phyloP scores from a whole-genome alignment of 2,888 invertebrate genomes.

The Leptogaster cylindrica region DNA sequence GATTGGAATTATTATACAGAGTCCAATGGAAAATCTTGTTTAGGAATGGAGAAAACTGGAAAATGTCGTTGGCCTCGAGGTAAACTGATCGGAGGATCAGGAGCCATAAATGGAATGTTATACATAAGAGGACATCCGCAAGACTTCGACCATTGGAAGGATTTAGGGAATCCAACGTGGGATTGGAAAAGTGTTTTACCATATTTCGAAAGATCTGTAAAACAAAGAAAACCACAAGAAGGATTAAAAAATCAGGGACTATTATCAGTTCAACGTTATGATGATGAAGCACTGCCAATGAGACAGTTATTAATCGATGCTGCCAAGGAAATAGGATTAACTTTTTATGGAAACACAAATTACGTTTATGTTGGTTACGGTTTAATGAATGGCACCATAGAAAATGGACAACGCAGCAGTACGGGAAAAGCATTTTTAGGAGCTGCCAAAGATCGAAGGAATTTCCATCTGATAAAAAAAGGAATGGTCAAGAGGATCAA shows the following conservation, averaged over 20 bases:
- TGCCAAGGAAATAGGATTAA: constrained; percentile 68
- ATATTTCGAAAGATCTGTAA: too few species aligned
- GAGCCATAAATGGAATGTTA: constrained; percentile 82
- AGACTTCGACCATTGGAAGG: constrained; percentile 81
- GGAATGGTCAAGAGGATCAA: constrained; percentile 42
- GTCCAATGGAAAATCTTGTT: constrained; percentile 50
- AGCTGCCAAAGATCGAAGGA: constrained; percentile 35
- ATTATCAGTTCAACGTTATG: constrained; percentile 67
- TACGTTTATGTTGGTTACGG: constrained; percentile 72
- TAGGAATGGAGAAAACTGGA: constrained; percentile 51
- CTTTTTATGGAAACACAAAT: constrained; percentile 61
- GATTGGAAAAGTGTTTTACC: too few species aligned
- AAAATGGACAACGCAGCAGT: constrained; percentile 76
- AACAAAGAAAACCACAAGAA: too few species aligned
- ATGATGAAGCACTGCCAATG: neutral
- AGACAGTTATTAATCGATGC: constrained; percentile 60
- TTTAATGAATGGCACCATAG: constrained; percentile 73
- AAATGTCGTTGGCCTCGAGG: constrained; percentile 75
- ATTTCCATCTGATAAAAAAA: constrained; percentile 46
- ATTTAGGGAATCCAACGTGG: constrained; percentile 75
- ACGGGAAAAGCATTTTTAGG: constrained; percentile 78
- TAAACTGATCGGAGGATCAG: constrained; percentile 76
- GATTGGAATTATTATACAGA: constrained; percentile 63
- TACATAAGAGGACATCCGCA: constrained; percentile 78
- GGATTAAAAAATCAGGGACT: constrained; percentile 43